These are phyloP conservation scores for Azemiops feae DNA, from an alignment of 2,113 vertebrate genomes.

Conservation along the genomic window DNA sequence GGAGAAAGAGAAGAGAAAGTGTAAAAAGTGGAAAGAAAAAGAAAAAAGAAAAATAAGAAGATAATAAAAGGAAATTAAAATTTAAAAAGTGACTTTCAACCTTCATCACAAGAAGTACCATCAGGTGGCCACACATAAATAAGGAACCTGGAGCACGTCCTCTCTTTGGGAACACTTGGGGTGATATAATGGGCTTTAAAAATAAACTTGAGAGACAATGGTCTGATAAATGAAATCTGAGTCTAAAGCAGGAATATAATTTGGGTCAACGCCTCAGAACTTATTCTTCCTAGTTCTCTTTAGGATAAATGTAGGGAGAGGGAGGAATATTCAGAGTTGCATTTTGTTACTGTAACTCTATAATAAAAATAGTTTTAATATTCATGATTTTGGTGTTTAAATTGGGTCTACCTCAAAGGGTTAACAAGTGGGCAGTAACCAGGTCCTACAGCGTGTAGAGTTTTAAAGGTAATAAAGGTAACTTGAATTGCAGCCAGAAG, in stretches of 20 bases:
- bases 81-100: background rate
- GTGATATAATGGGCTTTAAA: too few relatives aligned
- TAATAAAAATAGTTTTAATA: background rate
- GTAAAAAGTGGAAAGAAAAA: background rate
- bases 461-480: background rate
- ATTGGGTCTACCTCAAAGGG: background rate
- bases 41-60: background rate
- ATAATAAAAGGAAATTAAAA: background rate
- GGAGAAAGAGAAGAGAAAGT: too few relatives aligned
- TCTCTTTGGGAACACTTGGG: too few relatives aligned
- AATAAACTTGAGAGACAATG: too few relatives aligned
- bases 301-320: background rate
- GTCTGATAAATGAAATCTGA: background rate
- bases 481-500: background rate
- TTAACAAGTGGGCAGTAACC: background rate
- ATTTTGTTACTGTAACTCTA: background rate
- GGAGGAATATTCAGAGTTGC: background rate
- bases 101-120: background rate
- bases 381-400: background rate
- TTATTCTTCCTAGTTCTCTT: background rate
- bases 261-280: background rate
- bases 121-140: too few relatives aligned
- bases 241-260: background rate
- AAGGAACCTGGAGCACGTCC: too few relatives aligned
- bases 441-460: background rate